A percentile compares a stretch with the other conserved stretches of the same genome.
Evolutionary conservation across 2,888 invertebrate species (phyloP).

Genomic region (Caenorhabditis angaria): DNA sequence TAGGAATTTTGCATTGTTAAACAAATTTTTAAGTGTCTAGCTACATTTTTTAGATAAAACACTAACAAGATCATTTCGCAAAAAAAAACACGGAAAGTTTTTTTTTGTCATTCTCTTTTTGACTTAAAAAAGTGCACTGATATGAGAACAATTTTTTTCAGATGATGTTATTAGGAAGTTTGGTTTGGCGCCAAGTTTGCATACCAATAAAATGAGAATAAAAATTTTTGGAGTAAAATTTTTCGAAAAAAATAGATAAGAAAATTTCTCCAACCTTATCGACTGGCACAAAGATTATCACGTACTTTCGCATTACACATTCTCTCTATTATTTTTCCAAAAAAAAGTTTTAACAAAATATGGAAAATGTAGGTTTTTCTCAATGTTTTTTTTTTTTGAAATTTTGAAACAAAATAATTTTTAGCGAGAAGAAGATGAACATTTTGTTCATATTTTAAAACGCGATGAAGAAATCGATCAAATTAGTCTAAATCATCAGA

Average conservation of each 20-base stretch:
- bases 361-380: background rate
- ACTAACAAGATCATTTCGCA: too few relatives aligned
- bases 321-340: background rate
- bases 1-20: too few relatives aligned
- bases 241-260: background rate
- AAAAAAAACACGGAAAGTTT: too few relatives aligned
- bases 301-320: conserved; percentile 1
- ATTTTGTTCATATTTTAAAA: background rate
- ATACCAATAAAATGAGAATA: background rate
- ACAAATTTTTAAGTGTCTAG: too few relatives aligned
- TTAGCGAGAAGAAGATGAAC: background rate
- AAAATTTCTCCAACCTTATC: background rate
- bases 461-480: background rate
- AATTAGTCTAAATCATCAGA: background rate
- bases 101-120: too few relatives aligned
- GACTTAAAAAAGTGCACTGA: too few relatives aligned
- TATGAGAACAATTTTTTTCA: too few relatives aligned
- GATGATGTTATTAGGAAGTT: too few relatives aligned
- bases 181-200: too few relatives aligned
- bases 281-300: conserved; percentile 1
- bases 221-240: background rate
- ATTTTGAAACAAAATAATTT: background rate
- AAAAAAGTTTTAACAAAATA: too few relatives aligned
- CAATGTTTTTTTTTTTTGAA: background rate
- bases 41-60: too few relatives aligned